These are phyloP conservation scores for Takifugu bimaculatus DNA, from an alignment of 2,113 vertebrate species.

Conservation along the genomic window DNA sequence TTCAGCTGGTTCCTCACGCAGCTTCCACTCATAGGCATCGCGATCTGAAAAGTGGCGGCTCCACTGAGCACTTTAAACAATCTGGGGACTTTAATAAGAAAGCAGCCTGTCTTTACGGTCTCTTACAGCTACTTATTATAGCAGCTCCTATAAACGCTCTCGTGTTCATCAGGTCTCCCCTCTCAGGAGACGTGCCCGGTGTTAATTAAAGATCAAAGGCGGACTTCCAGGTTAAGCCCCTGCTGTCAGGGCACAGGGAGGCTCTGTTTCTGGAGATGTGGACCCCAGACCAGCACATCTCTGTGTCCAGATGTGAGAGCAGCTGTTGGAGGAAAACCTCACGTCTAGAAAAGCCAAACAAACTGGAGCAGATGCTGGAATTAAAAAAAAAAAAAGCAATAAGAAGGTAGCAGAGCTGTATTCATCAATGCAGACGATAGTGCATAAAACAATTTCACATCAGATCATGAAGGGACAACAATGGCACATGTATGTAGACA, in stretches of 20 bases:
- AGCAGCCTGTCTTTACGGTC: conserved; percentile 2
- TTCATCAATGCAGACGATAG: no score
- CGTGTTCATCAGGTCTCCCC: conserved; percentile 37
- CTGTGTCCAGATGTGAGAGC: conserved; percentile 27
- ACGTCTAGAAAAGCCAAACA: no score
- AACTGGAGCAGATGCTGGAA: no score
- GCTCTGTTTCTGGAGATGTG: conserved; percentile 33
- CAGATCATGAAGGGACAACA: neutral
- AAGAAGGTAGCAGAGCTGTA: no score
- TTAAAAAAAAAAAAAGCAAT: no score
- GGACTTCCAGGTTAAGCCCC: conserved; percentile 55
- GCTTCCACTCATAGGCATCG: conserved; percentile 20
- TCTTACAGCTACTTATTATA: conserved; percentile 12
- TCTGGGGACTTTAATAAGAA: conserved; percentile 8
- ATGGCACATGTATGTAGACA: conserved; percentile 19
- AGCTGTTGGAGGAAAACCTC: conserved; percentile 21
- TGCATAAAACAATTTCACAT: neutral
- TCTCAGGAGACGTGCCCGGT: conserved; percentile 37
- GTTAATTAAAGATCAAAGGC: conserved; percentile 72
- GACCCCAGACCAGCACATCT: conserved; percentile 35
- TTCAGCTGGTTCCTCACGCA: conserved; percentile 14
- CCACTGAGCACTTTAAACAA: conserved; percentile 23
- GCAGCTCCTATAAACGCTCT: conserved; percentile 31
- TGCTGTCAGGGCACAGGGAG: conserved; percentile 48
- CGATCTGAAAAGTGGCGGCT: conserved; percentile 31